These are phyloP conservation scores for Amblyopsis hoosieri DNA, from an alignment of 2,797 vertebrate species.

Conservation along the genomic window DNA sequence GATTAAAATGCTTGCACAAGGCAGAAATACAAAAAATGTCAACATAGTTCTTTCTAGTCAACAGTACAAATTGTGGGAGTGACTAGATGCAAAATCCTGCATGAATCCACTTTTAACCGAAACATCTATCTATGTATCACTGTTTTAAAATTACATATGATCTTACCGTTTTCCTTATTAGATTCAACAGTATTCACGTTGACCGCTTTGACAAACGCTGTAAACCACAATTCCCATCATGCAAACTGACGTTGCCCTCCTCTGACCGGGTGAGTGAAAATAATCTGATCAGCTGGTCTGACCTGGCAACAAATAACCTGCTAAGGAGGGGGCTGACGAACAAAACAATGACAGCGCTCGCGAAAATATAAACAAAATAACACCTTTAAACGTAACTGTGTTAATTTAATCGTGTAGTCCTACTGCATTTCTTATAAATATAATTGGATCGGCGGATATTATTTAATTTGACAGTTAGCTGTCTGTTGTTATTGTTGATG, in stretches of 20 bases:
- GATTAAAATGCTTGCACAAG: too few relatives aligned
- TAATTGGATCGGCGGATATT: conserved; percentile 13
- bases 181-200: too few relatives aligned
- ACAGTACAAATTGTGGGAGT: neutral
- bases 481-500: conserved; percentile 64
- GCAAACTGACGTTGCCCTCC: conserved; percentile 26
- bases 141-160: too few relatives aligned
- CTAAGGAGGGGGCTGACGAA: conserved; percentile 72
- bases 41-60: too few relatives aligned
- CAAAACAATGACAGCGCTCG: conserved; percentile 76
- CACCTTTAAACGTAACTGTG: conserved; percentile 30
- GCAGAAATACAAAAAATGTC: too few relatives aligned
- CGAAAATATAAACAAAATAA: conserved; percentile 47
- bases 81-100: neutral
- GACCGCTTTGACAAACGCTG: too few relatives aligned
- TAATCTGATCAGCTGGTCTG: conserved; percentile 85
- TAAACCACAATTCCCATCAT: conserved; percentile 67
- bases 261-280: conserved; percentile 76
- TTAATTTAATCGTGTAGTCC: conserved; percentile 20
- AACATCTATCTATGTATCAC: too few relatives aligned
- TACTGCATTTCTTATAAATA: conserved; percentile 12
- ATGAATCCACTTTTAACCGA: too few relatives aligned
- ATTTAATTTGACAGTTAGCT: conserved; percentile 36
- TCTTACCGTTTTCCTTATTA: too few relatives aligned
- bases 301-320: conserved; percentile 53